Percentiles rank a stretch among this genome's conserved stretches.
phyloP scores from a whole-genome alignment of 2,113 vertebrate species.

The Ranitomeya imitator region DNA sequence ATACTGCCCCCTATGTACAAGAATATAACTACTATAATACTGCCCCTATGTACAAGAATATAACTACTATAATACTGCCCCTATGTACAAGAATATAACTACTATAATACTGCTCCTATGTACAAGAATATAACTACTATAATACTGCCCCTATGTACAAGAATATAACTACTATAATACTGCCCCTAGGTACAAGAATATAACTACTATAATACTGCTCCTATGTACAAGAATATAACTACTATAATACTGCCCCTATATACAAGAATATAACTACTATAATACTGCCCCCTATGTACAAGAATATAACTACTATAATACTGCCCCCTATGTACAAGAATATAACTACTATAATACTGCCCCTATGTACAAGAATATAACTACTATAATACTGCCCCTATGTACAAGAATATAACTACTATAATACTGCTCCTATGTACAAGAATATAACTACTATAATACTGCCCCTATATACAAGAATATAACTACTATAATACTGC shows the following conservation, averaged over 20 bases:
- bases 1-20: not conserved
- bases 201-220: not conserved
- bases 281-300: not conserved
- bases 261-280: slow-evolving; percentile 1
- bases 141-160: not conserved
- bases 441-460: slow-evolving; percentile 10
- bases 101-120: not conserved
- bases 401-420: not conserved
- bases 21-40: slow-evolving; percentile 16
- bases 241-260: not conserved
- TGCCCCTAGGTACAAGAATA: not conserved
- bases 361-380: not conserved
- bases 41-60: not conserved
- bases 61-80: slow-evolving; percentile 1
- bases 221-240: not conserved
- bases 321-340: not conserved
- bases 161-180: slow-evolving; percentile 13
- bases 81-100: not conserved
- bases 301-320: slow-evolving; percentile 13
- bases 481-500: slow-evolving; percentile 9
- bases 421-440: not conserved
- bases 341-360: slow-evolving; percentile 9
- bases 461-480: not conserved
- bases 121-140: slow-evolving; percentile 1
- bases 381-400: not conserved